Evolutionary conservation across 2,888 invertebrate genomes (phyloP).

Genomic region (Spialia ferax): DNA sequence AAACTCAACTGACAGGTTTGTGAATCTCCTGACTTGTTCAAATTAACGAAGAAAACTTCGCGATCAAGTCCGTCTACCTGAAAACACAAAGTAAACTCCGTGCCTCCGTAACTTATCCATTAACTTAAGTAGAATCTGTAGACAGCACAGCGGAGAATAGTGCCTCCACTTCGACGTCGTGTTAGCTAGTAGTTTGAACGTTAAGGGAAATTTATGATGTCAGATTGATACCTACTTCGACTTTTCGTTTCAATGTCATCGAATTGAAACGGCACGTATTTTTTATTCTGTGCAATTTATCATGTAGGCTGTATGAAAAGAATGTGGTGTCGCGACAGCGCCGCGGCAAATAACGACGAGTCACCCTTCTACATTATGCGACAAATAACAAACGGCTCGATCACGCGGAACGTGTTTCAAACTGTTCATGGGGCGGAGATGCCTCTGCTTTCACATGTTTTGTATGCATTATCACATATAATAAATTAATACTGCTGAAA

Average conservation of each 20-base stretch:
- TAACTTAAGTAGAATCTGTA: constrained; percentile 86
- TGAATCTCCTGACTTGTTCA: constrained; percentile 80
- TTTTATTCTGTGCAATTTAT: constrained; percentile 51
- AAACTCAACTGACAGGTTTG: constrained; percentile 76
- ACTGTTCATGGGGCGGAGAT: constrained; percentile 44
- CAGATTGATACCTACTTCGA: constrained; percentile 64
- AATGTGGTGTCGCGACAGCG: constrained; percentile 52
- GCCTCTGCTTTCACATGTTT: constrained; percentile 5
- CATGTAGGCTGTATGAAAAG: constrained; percentile 51
- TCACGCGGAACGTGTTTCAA: constrained; percentile 53
- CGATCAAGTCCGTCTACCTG: constrained; percentile 85
- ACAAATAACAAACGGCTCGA: constrained; percentile 55
- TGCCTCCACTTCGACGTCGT: constrained; percentile 60
- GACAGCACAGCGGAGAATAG: constrained; percentile 78
- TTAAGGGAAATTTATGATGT: constrained; percentile 76
- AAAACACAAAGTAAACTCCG: constrained; percentile 85
- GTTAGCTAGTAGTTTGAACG: constrained; percentile 71
- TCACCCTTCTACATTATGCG: constrained; percentile 61
- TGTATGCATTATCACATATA: neutral
- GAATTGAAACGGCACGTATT: constrained; percentile 45
- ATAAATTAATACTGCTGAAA: too few relatives aligned
- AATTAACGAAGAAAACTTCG: constrained; percentile 85
- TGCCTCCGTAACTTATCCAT: constrained; percentile 85
- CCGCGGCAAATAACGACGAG: constrained; percentile 55
- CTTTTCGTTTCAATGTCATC: constrained; percentile 47